These are phyloP conservation scores for Naja naja DNA, from an alignment of 2,113 vertebrate species.

Conservation along the genomic window DNA sequence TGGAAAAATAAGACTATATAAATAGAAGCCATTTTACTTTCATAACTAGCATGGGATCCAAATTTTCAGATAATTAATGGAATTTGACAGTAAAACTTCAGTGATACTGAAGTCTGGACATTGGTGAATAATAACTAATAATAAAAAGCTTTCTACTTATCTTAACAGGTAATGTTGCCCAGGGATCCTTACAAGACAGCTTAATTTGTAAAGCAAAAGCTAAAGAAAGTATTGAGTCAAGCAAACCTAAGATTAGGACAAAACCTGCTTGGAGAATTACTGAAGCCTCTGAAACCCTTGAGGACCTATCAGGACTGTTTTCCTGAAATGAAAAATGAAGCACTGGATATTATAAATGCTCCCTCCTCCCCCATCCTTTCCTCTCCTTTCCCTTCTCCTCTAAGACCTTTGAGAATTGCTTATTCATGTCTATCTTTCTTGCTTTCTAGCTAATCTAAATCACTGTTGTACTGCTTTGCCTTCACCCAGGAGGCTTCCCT, in stretches of 20 bases:
- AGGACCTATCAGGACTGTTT: neutral
- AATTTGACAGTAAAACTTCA: conserved; percentile 40
- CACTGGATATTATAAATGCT: neutral
- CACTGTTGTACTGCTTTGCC: too few relatives aligned
- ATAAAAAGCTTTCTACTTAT: conserved; percentile 10
- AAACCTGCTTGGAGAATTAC: neutral
- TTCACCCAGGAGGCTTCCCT: too few relatives aligned
- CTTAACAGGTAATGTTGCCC: conserved; percentile 26
- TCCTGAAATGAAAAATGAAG: neutral
- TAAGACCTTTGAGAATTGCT: neutral
- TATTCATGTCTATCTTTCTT: neutral
- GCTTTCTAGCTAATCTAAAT: too few relatives aligned
- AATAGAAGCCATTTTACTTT: conserved; percentile 26
- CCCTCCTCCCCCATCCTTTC: too few relatives aligned
- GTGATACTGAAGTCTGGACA: conserved; percentile 30
- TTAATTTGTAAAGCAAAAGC: conserved; percentile 12
- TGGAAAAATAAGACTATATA: conserved; percentile 16
- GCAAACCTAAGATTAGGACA: neutral
- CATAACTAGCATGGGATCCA: conserved; percentile 18
- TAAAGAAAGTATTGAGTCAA: neutral
- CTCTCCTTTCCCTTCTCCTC: neutral
- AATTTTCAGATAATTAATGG: conserved; percentile 16
- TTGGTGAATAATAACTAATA: conserved; percentile 3
- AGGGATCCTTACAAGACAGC: neutral
- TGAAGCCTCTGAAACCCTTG: neutral